A percentile compares a stretch with the other conserved stretches of the same genome.
These are phyloP conservation scores for Aplysina aerophoba DNA, from an alignment of 37 sponge, comb jelly and placozoan species.

Conservation along the genomic window DNA sequence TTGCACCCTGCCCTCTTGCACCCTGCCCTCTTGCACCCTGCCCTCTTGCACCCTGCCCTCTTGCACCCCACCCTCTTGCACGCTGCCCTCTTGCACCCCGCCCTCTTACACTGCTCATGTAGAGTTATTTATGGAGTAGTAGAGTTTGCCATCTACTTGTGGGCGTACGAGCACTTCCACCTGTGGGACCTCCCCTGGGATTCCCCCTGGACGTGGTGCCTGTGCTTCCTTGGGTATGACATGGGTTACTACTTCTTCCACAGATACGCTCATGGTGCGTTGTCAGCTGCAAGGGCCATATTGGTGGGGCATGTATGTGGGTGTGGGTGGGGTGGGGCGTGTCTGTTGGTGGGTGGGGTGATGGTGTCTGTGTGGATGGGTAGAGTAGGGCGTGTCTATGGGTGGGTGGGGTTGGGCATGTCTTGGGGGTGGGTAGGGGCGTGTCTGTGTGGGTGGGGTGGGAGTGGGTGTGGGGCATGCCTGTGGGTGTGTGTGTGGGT, in stretches of 20 bases:
- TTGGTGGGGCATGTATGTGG: not conserved
- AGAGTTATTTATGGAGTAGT: slow-evolving; percentile 26
- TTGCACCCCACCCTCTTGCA: not conserved
- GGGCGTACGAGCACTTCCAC: slow-evolving; percentile 64
- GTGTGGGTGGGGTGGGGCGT: slow-evolving; percentile 20
- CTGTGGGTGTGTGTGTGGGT: not conserved
- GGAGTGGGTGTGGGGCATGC: slow-evolving; percentile 5
- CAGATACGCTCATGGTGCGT: slow-evolving; percentile 86
- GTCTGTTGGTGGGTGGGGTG: not conserved
- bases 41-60: not conserved
- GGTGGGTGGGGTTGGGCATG: not conserved
- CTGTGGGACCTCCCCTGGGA: slow-evolving; percentile 81
- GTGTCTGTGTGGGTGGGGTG: slow-evolving; percentile 8
- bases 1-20: too few relatives aligned
- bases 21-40: not conserved
- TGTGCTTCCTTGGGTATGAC: slow-evolving; percentile 76
- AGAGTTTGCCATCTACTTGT: slow-evolving; percentile 62
- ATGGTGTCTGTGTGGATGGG: slow-evolving; percentile 5
- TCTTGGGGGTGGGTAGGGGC: not conserved
- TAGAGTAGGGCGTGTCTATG: not conserved
- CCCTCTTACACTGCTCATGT: not conserved
- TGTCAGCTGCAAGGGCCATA: too few relatives aligned
- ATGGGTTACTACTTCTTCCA: slow-evolving; percentile 88
- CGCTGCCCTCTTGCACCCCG: not conserved
- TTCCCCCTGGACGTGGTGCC: slow-evolving; percentile 85